Evolutionary conservation across 2,888 invertebrate species (phyloP).

Genomic region (Molorchus minor): DNA sequence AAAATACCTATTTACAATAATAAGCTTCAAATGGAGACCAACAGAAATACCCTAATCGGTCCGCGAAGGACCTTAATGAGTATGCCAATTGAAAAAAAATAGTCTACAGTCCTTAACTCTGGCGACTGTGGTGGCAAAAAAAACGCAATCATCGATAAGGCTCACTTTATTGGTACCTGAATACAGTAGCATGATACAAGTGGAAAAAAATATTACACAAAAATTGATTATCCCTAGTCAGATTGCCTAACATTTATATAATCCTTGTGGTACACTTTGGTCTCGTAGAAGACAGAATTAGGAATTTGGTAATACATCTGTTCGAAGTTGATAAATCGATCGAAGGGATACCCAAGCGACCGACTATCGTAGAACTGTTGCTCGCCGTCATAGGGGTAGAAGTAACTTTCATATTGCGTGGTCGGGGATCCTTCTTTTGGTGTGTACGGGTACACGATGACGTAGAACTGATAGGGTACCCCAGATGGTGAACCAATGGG

Average conservation of each 20-base stretch:
- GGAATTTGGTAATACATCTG: slow-evolving; percentile 70
- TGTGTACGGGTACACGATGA: slow-evolving; percentile 63
- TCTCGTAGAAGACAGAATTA: slow-evolving; percentile 74
- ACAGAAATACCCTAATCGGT: too few species aligned
- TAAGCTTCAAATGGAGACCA: too few species aligned
- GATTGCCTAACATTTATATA: slow-evolving; percentile 38
- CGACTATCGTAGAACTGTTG: slow-evolving; percentile 65
- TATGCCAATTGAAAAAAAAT: too few species aligned
- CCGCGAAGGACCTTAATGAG: too few species aligned
- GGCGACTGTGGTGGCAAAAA: too few species aligned
- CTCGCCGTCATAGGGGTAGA: slow-evolving; percentile 10
- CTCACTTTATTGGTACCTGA: too few species aligned
- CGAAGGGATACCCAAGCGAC: slow-evolving; percentile 79
- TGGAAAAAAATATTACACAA: too few species aligned
- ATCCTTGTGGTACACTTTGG: slow-evolving; percentile 69
- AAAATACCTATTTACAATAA: too few species aligned
- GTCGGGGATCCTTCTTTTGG: slow-evolving; percentile 46
- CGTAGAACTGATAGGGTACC: slow-evolving; percentile 66
- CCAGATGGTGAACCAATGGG: slow-evolving; percentile 76
- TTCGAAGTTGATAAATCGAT: slow-evolving; percentile 69
- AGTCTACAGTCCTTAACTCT: too few species aligned
- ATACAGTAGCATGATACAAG: too few species aligned
- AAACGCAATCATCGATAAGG: too few species aligned
- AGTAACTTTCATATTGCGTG: slow-evolving; percentile 8
- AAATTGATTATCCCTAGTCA: too few species aligned